Evolutionary conservation across 2,797 vertebrate species (phyloP).

Genomic region (Poeciliopsis presidionis): DNA sequence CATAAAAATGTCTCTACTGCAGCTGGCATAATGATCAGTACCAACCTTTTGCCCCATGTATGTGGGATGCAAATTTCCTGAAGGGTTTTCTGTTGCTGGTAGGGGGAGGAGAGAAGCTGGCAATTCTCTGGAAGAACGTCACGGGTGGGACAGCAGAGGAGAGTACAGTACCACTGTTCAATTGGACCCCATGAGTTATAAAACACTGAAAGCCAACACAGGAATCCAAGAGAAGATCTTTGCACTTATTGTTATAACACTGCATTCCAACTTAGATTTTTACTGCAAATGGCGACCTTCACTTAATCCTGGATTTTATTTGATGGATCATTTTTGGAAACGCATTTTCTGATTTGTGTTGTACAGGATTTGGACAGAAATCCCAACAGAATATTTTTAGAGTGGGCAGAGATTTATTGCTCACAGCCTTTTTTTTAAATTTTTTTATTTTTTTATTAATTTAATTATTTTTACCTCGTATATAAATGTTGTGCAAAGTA

Average conservation of each 20-base stretch:
- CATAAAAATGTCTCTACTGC: background rate
- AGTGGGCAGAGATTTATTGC: slow-evolving; percentile 33
- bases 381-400: background rate
- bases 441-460: background rate
- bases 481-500: background rate
- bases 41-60: background rate
- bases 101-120: background rate
- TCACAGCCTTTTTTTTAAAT: slow-evolving; percentile 14
- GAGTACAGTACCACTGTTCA: background rate
- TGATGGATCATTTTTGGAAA: slow-evolving; percentile 9
- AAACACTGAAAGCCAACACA: slow-evolving; percentile 15
- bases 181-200: slow-evolving; percentile 4
- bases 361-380: background rate
- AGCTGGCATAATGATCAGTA: background rate
- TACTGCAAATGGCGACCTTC: background rate
- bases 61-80: slow-evolving; percentile 20
- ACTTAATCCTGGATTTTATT: background rate
- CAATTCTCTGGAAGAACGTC: slow-evolving; percentile 39
- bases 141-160: slow-evolving; percentile 29
- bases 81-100: slow-evolving; percentile 16
- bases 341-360: background rate
- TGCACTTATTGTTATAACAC: background rate
- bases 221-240: background rate
- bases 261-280: background rate
- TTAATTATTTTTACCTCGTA: background rate